Evolutionary conservation across 2,888 invertebrate species (phyloP), one percentile per base, ranked within the genome.

Genomic region (Leucophenga maculata): DNA sequence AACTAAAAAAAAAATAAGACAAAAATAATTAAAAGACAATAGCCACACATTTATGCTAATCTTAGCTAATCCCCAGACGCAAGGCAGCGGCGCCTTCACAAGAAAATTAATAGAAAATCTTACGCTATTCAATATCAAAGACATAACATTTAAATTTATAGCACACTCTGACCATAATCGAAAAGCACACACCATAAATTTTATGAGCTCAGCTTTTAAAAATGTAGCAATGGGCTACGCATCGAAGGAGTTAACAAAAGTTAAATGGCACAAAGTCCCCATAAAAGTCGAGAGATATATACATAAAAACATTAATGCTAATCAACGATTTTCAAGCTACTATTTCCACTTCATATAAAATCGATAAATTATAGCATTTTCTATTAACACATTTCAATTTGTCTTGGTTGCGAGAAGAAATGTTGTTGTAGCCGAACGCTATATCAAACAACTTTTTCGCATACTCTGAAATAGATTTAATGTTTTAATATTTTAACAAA

Each of bases 371-470:
- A 80, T 80, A 71, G 26, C 70, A 70, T 71, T 71, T 73, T 26
- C 59, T 74, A 78, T 80, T 76, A 82, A 80, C 75, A 82, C 81
- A 80, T 80, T 82, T 82, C 81, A 80, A 80, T 80, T 80, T 82
- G 80, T 70, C 69, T 68, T 64, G 57, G 67, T 48, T 69, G 65
- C 59, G 59, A 67, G 69, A 32, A 59, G 31, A 70, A 70, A 32
- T 52, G 60, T 72, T 46, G 16, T 62, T 57, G 64, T 69, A 57
- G 65, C 22, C 57, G 66, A 39, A 39, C 1, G 39, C 8, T 39
- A 6, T 39, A 39, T 9, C 39, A 39, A 39, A 6, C 39, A 39
- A 39, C 39, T 39, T 11, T 39, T 39, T 68, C 55, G 71, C 54
- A 75, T 60, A 62, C 71, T 72, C 74, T 73, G 70, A 69, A 70